Base-by-base conservation (phyloP, 2,888 invertebrate species). In the Papilio gigon region DNA sequence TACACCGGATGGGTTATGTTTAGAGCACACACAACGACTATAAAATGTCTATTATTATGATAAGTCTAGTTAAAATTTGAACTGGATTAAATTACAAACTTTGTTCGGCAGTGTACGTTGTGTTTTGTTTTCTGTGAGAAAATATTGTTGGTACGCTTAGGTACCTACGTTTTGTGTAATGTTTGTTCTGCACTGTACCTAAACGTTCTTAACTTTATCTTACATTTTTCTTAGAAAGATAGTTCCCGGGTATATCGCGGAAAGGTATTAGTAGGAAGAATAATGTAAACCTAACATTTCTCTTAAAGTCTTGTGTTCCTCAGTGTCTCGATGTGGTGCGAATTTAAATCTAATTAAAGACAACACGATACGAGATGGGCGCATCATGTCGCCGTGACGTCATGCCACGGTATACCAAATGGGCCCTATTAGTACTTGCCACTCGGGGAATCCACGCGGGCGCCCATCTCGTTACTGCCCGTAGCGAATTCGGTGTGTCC, bases 351-450 rank as follows among this genome's bases (percentile, higher is more conserved):
- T 89, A 89, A 89, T 89, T 88, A 89, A 86, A 81, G 77, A 73
- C 77, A 78, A 81, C 88, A 88, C 88, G 87, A 85, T 84, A 79
- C 78, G 77, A 77, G 76, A 75, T 75, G 81, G 78, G 77, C 80
- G 77, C 75, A 76, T 80, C 81, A 78, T 76, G 77, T 59, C 47
- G 73, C 47, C 47, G 60, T 72, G 70, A 71, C 73, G 72, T 83
- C 84, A 81, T 78, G 81, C 82, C 78, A 79, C 77, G 77, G 78
- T 84, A 81, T 82, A 86, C 84, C 84, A 86, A 88, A 88, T 87
- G 84, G 81, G 79, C 73, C 73, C 85, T 80, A 88, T 89, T 89
- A 85, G 87, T 86, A 82, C 74, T 81, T 77, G 83, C 83, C 81
- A 82, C 78, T 76, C 75, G 78, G 77, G 75, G 80, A 84, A 78